Percentiles rank a stretch among this genome's conserved stretches.
phyloP scores from a whole-genome alignment of 1,140 invertebrate genomes.

The Drosophila punjabiensis region DNA sequence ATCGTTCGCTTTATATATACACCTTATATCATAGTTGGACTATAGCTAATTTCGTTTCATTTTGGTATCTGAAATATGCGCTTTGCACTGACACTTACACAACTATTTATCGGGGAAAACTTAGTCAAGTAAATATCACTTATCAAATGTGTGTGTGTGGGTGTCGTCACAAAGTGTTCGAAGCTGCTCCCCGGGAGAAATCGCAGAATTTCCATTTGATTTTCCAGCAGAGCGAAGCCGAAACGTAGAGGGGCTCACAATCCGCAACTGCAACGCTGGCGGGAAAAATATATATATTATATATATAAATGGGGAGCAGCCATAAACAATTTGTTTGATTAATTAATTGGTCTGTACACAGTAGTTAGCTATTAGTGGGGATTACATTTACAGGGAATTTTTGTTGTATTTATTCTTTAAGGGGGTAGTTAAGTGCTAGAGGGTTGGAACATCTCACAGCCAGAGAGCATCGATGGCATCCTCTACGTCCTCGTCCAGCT shows the following conservation, averaged over 20 bases:
- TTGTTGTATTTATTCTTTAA: neutral
- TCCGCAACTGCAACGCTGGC: slow-evolving; percentile 24
- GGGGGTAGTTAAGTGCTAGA: neutral
- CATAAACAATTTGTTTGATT: slow-evolving; percentile 28
- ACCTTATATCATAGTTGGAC: slow-evolving; percentile 37
- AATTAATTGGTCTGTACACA: slow-evolving; percentile 49
- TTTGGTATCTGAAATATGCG: slow-evolving; percentile 27
- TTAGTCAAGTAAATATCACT: slow-evolving; percentile 72
- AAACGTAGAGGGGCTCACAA: slow-evolving; percentile 36
- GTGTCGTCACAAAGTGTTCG: slow-evolving; percentile 36
- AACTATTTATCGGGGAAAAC: slow-evolving; percentile 33
- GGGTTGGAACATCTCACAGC: slow-evolving; percentile 43
- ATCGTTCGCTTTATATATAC: slow-evolving; percentile 17
- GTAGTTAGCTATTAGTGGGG: slow-evolving; percentile 34
- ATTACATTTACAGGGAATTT: slow-evolving; percentile 22
- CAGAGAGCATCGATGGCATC: slow-evolving; percentile 74
- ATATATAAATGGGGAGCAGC: slow-evolving; percentile 32
- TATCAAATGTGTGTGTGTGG: slow-evolving; percentile 32
- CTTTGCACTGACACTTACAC: slow-evolving; percentile 67
- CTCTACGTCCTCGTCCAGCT: slow-evolving; percentile 56
- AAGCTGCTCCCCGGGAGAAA: slow-evolving; percentile 25
- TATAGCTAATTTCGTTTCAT: slow-evolving; percentile 27
- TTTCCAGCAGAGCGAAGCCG: slow-evolving; percentile 28
- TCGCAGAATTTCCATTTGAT: neutral
- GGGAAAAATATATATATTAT: slow-evolving; percentile 1